A percentile compares a stretch with the other conserved stretches of the same genome.
phyloP scores from a whole-genome alignment of 1,140 invertebrate genomes.

The Formica selysi region DNA sequence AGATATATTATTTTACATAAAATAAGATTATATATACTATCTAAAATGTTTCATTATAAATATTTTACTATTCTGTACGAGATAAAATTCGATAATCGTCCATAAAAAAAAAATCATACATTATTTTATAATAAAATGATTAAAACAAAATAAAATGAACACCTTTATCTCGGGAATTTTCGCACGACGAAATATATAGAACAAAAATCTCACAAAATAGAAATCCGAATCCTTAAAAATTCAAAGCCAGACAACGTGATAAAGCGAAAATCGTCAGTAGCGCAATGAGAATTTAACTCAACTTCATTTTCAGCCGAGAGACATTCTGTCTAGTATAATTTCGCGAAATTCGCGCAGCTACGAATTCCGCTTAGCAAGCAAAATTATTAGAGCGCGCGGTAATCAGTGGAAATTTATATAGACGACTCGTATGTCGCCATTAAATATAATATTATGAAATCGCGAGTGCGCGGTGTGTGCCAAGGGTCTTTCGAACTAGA shows the following conservation, averaged over 20 bases:
- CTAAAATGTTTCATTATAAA: background rate
- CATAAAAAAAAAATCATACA: constrained; percentile 13
- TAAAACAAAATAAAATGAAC: constrained; percentile 28
- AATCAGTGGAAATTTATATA: constrained; percentile 63
- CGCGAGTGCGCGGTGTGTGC: background rate
- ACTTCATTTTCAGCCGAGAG: constrained; percentile 54
- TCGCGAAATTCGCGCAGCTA: constrained; percentile 53
- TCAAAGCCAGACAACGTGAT: constrained; percentile 29
- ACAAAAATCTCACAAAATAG: constrained; percentile 41
- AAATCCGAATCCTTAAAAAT: constrained; percentile 57
- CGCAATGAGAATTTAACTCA: constrained; percentile 57
- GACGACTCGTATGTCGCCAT: constrained; percentile 54
- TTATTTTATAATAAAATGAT: constrained; percentile 25
- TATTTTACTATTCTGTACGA: background rate
- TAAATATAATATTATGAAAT: constrained; percentile 60
- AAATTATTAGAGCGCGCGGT: constrained; percentile 60
- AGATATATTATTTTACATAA: background rate
- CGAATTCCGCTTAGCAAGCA: constrained; percentile 58
- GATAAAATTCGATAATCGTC: constrained; percentile 1
- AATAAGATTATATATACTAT: background rate
- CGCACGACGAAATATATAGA: background rate
- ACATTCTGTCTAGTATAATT: constrained; percentile 57
- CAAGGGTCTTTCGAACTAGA: background rate
- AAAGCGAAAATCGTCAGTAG: constrained; percentile 49
- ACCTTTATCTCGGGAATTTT: background rate